phyloP scores from a whole-genome alignment of 2,113 vertebrate genomes.

The Vimba vimba region DNA sequence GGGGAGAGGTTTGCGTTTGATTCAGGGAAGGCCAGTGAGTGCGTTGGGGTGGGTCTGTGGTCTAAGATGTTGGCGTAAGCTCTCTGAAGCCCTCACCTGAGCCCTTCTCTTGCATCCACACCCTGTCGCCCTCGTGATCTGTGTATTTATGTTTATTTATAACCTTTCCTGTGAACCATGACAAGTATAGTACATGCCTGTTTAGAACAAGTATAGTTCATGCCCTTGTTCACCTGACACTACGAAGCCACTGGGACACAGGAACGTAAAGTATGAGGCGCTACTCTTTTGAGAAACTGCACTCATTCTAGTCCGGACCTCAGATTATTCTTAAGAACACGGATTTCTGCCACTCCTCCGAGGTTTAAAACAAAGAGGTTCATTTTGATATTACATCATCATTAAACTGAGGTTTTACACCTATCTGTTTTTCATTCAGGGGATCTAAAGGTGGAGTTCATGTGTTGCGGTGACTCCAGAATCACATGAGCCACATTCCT shows the following conservation, averaged over 20 bases:
- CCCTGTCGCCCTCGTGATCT: neutral
- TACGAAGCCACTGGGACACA: neutral
- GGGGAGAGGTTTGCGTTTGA: conserved; percentile 24
- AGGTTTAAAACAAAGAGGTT: neutral
- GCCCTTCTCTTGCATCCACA: conserved; percentile 3
- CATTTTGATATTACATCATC: conserved; percentile 23
- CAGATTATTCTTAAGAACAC: conserved; percentile 15
- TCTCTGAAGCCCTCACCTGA: conserved; percentile 20
- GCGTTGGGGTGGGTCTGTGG: conserved; percentile 41
- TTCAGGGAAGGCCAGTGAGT: conserved; percentile 50
- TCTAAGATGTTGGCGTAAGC: conserved; percentile 20
- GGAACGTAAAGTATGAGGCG: neutral
- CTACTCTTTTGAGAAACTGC: conserved; percentile 17
- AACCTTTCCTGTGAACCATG: neutral
- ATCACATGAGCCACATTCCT: conserved; percentile 21
- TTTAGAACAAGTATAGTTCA: neutral
- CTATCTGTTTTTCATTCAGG: neutral
- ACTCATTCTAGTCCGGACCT: conserved; percentile 9
- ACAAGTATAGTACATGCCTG: neutral
- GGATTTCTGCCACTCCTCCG: neutral
- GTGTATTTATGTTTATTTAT: conserved; percentile 17
- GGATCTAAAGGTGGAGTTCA: conserved; percentile 7
- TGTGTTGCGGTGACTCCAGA: neutral
- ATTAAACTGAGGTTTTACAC: neutral
- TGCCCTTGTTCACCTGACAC: conserved; percentile 1